Base-by-base conservation (phyloP, 2,888 invertebrate genomes). In the Tipula confusa region DNA sequence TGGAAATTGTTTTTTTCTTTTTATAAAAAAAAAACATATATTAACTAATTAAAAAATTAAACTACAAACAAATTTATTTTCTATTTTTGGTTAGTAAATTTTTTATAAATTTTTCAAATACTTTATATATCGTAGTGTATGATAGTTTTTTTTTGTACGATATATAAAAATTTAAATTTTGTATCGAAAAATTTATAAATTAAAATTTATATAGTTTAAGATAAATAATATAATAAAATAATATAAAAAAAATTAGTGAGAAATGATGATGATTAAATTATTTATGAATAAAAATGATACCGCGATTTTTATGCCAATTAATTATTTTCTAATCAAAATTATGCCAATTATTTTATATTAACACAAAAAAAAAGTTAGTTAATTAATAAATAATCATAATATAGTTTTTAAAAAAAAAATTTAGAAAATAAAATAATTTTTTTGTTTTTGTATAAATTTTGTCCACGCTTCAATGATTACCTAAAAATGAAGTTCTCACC, bases 401-500 rank as follows among this genome's bases (percentile, higher is more conserved):
- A 79, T 29, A 79, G 29, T n/a, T n/a, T n/a, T n/a, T n/a, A n/a
- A 28, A 79, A 79, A 79, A 79, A 36, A 2, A 64, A 64, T 64
- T 64, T 64, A 64, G 64, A 64, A 64, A 64, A 64, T 24, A 48
- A 48, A 38, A 38, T 11, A 38, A 64, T 43, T 43, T n/a, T 4
- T 15, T 64, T 64, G 9, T 64, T 64, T 64, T 64, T 64, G 24
- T 64, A 64, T 24, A 64, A 29, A 80, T 29, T 80, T 80, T 80
- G 80, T 80, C 31, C 80, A 80, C 80, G 80, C 80, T 80, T 64
- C 80, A 80, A 80, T 29, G 82, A 82, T 82, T 82, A 82, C 82
- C 82, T 82, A 82, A 82, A 86, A 86, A 85, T 86, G 87, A 86
- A 85, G 86, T 85, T 86, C 87, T 87, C 87, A 88, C 88, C 88